Base-by-base conservation (phyloP, 2,888 invertebrate species). In the Apodemia duryi region DNA sequence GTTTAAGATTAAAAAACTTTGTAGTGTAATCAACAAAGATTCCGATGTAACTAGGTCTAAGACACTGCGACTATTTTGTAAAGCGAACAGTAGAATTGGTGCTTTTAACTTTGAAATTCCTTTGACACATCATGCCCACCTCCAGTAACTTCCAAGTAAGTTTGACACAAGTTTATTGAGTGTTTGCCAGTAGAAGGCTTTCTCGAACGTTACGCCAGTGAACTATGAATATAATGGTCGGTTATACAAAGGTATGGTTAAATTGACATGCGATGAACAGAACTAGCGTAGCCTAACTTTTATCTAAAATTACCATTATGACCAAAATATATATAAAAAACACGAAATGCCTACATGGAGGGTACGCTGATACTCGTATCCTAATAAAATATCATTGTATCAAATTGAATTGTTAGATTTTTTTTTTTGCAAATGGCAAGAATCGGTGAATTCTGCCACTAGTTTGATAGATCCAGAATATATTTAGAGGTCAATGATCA, bases 71-170 rank as follows among this genome's bases (percentile, higher is more conserved):
- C 10, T 32, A n/a, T 60, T 60, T 60, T 35, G 35, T 11, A 32
- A n/a, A 29, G 10, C 6, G 6, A 32, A 35, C 6, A 13, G 35
- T 13, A 2, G 57, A 60, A 60, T 60, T 60, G 57, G 13, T 11
- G 32, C 57, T 5, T n/a, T 51, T 63, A 68, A 74, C 66, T 74
- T 73, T 65, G 71, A 73, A 73, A 75, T 75, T 74, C 73, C 75
- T 74, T 71, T 74, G 75, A 74, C 77, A 76, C 76, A 71, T 73
- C 76, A 71, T 73, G 74, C 73, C 67, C 69, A 72, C 72, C 67
- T 70, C 66, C 66, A 63, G 65, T 61, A 69, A 72, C 68, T 70
- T 63, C 65, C 65, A 72, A 71, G 73, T 60, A 60, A 60, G 57
- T 60, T 73, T 67, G 71, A 67, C 70, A 69, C 66, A 72, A 76